Evolutionary conservation across 2,888 invertebrate genomes (phyloP).

Genomic region (Nasonia oneida): DNA sequence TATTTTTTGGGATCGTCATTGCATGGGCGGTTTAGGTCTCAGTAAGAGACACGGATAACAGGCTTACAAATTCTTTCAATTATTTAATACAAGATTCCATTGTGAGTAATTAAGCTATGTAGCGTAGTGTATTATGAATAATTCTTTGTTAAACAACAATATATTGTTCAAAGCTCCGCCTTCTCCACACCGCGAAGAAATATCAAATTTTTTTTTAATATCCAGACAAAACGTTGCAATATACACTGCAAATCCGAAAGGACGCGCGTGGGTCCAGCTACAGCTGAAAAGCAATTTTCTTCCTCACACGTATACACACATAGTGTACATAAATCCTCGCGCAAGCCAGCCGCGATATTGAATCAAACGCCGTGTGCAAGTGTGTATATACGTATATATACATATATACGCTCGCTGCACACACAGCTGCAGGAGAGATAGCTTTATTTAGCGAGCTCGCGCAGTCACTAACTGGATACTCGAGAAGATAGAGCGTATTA

Average conservation of each 20-base stretch:
- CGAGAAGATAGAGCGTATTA: neutral
- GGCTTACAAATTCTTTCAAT: no score
- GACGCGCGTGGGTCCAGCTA: neutral
- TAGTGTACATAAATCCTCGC: slow-evolving; percentile 1
- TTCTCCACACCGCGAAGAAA: neutral
- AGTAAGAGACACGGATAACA: no score
- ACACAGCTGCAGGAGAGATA: neutral
- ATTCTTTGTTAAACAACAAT: neutral
- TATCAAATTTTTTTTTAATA: neutral
- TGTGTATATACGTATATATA: neutral
- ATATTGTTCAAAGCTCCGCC: no score
- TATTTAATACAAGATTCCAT: no score
- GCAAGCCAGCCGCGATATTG: slow-evolving; percentile 14
- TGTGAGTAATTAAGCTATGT: no score
- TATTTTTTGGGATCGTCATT: slow-evolving; percentile 21
- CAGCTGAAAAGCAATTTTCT: slow-evolving; percentile 29
- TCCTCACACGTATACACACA: neutral
- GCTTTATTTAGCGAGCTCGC: slow-evolving; percentile 27
- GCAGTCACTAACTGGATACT: slow-evolving; percentile 20
- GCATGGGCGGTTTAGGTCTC: neutral
- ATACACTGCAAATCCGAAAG: neutral
- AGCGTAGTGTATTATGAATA: no score
- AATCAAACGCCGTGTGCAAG: neutral
- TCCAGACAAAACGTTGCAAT: neutral
- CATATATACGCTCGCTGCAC: neutral